phyloP scores from a whole-genome alignment of 1,140 invertebrate species.

The Parasteatoda tepidariorum region DNA sequence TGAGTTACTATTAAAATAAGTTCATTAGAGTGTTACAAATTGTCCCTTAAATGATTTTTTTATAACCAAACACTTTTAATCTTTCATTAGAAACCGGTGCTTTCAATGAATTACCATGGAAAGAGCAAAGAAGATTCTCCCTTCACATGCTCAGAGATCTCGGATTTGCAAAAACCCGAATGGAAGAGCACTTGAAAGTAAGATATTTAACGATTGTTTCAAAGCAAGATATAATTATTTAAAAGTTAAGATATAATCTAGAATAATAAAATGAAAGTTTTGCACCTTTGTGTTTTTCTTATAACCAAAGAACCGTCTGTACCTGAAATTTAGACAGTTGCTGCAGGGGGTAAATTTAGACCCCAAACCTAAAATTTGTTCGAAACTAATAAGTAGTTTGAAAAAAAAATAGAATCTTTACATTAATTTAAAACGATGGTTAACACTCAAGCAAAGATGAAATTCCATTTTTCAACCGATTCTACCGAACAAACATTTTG shows the following conservation, averaged over 20 bases:
- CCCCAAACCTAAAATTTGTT: too few relatives aligned
- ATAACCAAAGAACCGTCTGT: not conserved
- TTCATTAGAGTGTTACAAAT: too few relatives aligned
- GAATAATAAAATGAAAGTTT: not conserved
- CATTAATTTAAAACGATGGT: too few relatives aligned
- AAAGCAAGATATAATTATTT: too few relatives aligned
- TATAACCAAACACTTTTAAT: not conserved
- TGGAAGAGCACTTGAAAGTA: slow-evolving; percentile 68
- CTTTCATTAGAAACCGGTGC: slow-evolving; percentile 35
- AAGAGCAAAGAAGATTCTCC: slow-evolving; percentile 84
- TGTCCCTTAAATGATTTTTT: not conserved
- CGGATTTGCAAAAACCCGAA: slow-evolving; percentile 76
- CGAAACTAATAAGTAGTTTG: too few relatives aligned
- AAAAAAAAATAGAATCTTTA: too few relatives aligned
- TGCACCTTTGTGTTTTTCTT: not conserved
- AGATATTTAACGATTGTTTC: slow-evolving; percentile 38
- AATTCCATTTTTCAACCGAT: too few relatives aligned
- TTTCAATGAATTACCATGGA: slow-evolving; percentile 74
- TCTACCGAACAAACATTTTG: too few relatives aligned
- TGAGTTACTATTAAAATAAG: too few relatives aligned
- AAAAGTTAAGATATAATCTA: not conserved
- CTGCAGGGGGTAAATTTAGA: too few relatives aligned
- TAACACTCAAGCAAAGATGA: too few relatives aligned
- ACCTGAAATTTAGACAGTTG: too few relatives aligned
- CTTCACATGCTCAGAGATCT: slow-evolving; percentile 78